phyloP scores from a whole-genome alignment of 2,113 vertebrate species.

The Labeo catla region DNA sequence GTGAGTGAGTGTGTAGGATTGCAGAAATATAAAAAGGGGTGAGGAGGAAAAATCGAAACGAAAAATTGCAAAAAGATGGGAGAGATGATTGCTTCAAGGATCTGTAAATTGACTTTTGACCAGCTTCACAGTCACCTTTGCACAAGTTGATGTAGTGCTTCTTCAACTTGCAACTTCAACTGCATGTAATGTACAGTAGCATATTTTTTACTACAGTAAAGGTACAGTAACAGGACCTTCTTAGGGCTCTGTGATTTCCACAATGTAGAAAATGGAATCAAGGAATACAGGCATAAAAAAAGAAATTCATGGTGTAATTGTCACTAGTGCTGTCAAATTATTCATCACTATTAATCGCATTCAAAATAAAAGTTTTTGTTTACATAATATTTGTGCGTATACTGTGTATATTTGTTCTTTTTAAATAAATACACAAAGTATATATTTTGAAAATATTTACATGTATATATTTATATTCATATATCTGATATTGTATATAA shows the following conservation, averaged over 20 bases:
- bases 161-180: neutral
- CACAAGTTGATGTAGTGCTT: neutral
- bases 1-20: slow-evolving; percentile 44
- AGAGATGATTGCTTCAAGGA: neutral
- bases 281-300: neutral
- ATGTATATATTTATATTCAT: too few species aligned
- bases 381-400: too few species aligned
- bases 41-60: neutral
- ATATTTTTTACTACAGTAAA: neutral
- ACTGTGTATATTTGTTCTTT: too few species aligned
- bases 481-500: too few species aligned
- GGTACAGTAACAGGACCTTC: neutral
- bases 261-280: neutral
- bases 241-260: neutral
- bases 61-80: neutral
- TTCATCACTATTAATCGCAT: too few species aligned
- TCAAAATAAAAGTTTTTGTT: too few species aligned
- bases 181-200: neutral
- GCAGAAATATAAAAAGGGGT: slow-evolving; percentile 18
- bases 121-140: slow-evolving; percentile 7
- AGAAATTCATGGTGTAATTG: too few species aligned
- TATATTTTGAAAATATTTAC: too few species aligned
- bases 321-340: too few species aligned
- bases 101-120: neutral
- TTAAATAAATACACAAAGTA: too few species aligned